A percentile compares a stretch with the other conserved stretches of the same genome.
Conservation (phyloP, 2,113 vertebrate genomes). For the Chunga burmeisteri region DNA sequence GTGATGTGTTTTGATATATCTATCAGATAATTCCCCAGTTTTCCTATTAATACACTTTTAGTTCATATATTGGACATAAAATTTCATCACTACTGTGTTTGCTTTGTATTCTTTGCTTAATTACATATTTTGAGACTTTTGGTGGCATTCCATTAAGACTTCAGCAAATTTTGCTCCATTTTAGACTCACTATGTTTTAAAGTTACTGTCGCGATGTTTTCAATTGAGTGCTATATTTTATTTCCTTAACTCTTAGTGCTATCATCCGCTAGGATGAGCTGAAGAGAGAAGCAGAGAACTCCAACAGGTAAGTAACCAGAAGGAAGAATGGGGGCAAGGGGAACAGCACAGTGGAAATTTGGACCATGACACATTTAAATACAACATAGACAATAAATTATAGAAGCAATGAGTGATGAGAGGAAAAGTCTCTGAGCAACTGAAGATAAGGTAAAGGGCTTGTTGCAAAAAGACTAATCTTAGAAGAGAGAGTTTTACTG, state of each 20-base stretch:
- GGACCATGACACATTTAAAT: neutral
- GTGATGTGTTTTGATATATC: neutral
- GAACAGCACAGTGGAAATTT: neutral
- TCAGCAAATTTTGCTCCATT: neutral
- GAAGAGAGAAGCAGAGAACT: neutral
- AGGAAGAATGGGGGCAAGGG: neutral
- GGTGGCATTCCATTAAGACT: neutral
- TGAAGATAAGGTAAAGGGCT: neutral
- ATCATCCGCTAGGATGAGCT: neutral
- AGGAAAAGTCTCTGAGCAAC: neutral
- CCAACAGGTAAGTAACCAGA: neutral
- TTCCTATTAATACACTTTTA: neutral
- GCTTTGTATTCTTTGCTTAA: neutral
- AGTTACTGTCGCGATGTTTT: fast-evolving
- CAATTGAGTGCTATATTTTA: fast-evolving
- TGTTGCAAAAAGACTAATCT: neutral
- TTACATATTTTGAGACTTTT: neutral
- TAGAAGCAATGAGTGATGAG: neutral
- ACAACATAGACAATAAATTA: neutral
- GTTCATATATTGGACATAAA: neutral
- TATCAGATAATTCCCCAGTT: neutral
- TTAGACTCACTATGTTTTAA: neutral
- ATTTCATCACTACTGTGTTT: neutral
- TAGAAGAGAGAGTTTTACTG: neutral
- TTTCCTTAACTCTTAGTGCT: neutral